Evolutionary conservation across 1,140 invertebrate species (phyloP).

Genomic region (Drosophila willistoni): DNA sequence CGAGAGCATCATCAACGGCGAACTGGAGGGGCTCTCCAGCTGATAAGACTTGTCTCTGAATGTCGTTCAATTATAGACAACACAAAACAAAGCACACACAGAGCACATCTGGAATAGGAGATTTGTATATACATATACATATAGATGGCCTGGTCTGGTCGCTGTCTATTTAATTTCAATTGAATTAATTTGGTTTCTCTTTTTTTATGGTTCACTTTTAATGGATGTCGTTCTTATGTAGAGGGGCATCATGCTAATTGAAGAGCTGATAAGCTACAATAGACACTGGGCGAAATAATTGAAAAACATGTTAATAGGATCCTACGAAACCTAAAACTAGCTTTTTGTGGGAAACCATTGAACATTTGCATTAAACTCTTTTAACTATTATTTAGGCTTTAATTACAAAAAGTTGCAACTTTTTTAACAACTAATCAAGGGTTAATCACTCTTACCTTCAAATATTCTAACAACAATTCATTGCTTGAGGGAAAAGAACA

Average conservation of each 20-base stretch:
- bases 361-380: no score
- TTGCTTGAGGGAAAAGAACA: no score
- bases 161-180: slow-evolving; percentile 42
- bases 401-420: no score
- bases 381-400: no score
- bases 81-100: background rate
- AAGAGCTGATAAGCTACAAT: slow-evolving; percentile 22
- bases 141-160: background rate
- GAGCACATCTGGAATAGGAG: background rate
- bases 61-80: slow-evolving; percentile 9
- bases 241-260: slow-evolving; percentile 45
- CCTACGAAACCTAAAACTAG: slow-evolving; percentile 14
- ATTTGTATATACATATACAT: background rate
- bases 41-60: slow-evolving; percentile 42
- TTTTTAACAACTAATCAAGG: no score
- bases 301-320: background rate
- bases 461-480: no score
- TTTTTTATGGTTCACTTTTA: slow-evolving; percentile 43
- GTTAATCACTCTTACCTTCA: no score
- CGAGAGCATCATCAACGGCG: slow-evolving; percentile 29
- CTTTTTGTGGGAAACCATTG: no score
- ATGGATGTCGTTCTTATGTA: slow-evolving; percentile 29
- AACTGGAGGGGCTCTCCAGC: background rate
- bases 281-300: slow-evolving; percentile 24
- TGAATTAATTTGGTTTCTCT: slow-evolving; percentile 53